Conservation (phyloP, 53 echinoderm and acorn worm species). For the Echinometra lucunter region DNA sequence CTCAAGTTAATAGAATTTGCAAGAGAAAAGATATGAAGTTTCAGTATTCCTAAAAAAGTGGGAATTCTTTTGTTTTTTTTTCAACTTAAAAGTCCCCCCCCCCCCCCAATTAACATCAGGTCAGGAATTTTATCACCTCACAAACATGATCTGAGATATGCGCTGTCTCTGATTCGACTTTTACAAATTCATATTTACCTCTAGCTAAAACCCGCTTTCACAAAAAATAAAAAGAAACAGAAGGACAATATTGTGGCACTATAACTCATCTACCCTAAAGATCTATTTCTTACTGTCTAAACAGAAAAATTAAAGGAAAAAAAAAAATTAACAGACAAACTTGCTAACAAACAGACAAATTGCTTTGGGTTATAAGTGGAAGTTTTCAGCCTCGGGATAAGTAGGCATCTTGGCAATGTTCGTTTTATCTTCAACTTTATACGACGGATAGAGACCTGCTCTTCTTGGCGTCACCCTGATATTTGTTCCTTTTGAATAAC, state of each 20-base stretch:
- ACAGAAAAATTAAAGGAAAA: neutral
- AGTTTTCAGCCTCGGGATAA: conserved; percentile 81
- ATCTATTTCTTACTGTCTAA: neutral
- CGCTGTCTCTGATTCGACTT: neutral
- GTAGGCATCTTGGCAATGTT: conserved; percentile 87
- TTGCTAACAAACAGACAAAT: neutral
- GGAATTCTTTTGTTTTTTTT: too few relatives aligned
- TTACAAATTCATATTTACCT: neutral
- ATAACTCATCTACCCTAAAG: neutral
- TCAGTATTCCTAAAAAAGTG: neutral
- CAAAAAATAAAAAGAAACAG: neutral
- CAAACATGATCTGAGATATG: neutral
- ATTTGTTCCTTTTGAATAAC: conserved; percentile 92
- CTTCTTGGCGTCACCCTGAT: conserved; percentile 62
- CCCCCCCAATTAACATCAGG: neutral
- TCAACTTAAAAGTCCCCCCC: too few relatives aligned
- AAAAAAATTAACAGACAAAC: neutral
- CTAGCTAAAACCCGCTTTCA: neutral
- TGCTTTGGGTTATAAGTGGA: conserved; percentile 64
- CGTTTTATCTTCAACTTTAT: conserved; percentile 90
- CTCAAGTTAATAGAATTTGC: neutral
- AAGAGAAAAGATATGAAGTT: neutral
- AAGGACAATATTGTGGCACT: neutral
- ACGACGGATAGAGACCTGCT: conserved; percentile 92
- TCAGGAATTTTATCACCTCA: neutral